Percentiles rank a stretch among this genome's conserved stretches.
Conservation (phyloP, 2,888 invertebrate genomes). For the Schizotus pectinicornis region DNA sequence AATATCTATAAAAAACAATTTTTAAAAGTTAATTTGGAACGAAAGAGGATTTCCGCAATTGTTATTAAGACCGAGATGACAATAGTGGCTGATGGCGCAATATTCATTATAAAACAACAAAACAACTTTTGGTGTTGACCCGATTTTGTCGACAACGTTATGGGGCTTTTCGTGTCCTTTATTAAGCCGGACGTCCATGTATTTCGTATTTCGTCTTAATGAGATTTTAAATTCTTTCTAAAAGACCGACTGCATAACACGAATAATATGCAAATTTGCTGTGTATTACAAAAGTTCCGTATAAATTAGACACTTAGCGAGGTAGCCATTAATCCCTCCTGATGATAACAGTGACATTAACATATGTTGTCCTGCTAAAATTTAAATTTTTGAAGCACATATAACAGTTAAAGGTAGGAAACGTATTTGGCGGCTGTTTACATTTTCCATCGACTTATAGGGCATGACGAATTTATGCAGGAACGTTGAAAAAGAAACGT, state of each 20-base stretch:
- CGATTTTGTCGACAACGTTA: too few relatives aligned
- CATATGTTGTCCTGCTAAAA: neutral
- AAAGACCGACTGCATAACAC: neutral
- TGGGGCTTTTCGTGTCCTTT: too few relatives aligned
- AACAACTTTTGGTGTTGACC: neutral
- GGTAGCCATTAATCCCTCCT: neutral
- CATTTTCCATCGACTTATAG: neutral
- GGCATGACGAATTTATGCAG: constrained; percentile 1
- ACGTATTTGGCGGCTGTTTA: neutral
- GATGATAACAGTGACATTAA: neutral
- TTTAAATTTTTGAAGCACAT: neutral
- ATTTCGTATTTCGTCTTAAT: too few relatives aligned
- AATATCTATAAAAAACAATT: too few relatives aligned
- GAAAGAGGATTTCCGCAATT: too few relatives aligned
- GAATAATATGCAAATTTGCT: neutral
- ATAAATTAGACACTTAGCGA: neutral
- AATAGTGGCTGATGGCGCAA: too few relatives aligned
- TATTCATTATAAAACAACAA: too few relatives aligned
- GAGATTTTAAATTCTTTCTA: too few relatives aligned
- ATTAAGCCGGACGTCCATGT: too few relatives aligned
- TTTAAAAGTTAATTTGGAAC: too few relatives aligned
- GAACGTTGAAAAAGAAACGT: neutral
- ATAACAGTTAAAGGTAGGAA: neutral
- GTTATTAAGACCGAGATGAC: too few relatives aligned
- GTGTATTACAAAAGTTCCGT: neutral